Conservation (phyloP, 92 coral and sea anemone genomes). For the Muricea muricata region DNA sequence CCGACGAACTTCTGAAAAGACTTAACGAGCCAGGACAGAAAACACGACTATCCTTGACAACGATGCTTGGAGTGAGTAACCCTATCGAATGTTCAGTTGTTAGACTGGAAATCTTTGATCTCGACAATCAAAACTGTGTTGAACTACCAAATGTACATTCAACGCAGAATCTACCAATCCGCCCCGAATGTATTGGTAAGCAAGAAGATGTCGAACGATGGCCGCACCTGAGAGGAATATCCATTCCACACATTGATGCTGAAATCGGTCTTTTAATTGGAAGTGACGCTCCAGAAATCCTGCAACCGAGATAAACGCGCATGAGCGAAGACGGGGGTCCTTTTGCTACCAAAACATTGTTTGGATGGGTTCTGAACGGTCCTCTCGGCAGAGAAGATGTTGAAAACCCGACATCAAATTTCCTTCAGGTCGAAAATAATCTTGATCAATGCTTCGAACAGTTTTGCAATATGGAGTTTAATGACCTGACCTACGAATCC, state of each 20-base stretch:
- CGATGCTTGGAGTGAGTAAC: conserved; percentile 9
- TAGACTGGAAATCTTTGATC: conserved; percentile 19
- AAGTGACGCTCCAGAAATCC: conserved; percentile 49
- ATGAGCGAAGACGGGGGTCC: conserved; percentile 2
- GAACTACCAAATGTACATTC: conserved; percentile 27
- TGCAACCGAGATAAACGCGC: conserved; percentile 45
- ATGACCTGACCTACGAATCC: conserved; percentile 41
- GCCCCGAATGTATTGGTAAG: neutral
- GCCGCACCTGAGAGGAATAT: conserved; percentile 18
- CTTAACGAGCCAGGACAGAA: conserved; percentile 7
- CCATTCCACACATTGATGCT: conserved; percentile 15
- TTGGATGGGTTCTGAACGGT: conserved; percentile 72
- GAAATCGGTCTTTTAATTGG: conserved; percentile 43
- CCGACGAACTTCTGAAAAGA: neutral
- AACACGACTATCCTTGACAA: conserved; percentile 39
- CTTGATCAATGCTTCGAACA: conserved; percentile 44
- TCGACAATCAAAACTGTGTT: neutral
- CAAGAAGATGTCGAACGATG: conserved; percentile 32
- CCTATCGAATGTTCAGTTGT: conserved; percentile 3
- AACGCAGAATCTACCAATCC: conserved; percentile 14
- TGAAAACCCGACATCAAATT: conserved; percentile 9
- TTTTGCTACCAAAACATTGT: too few species aligned
- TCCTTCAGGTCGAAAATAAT: conserved; percentile 19
- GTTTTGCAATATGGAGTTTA: conserved; percentile 53
- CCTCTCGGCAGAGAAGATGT: conserved; percentile 64